Conservation (phyloP, 2,888 invertebrate species). For the Liopterus haemorrhoidalis region DNA sequence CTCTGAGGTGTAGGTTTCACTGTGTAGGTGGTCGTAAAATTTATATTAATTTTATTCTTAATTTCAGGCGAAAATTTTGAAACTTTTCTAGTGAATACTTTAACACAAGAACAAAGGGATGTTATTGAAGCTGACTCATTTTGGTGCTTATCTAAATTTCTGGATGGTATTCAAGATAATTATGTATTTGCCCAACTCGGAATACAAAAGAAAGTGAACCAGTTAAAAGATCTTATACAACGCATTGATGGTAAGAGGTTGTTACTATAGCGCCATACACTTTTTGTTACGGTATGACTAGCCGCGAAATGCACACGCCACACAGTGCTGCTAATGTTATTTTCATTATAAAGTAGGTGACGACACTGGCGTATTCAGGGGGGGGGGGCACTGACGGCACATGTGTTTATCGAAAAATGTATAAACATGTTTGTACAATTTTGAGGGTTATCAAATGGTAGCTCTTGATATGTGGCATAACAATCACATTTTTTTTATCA, state of each 20-base stretch:
- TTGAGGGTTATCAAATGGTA: too few species aligned
- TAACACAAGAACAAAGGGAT: conserved; percentile 71
- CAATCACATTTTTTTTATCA: too few species aligned
- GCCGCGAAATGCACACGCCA: too few species aligned
- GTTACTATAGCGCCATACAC: not conserved
- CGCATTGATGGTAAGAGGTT: conserved; percentile 75
- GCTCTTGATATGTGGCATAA: too few species aligned
- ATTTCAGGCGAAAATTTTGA: conserved; percentile 71
- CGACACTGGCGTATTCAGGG: too few species aligned
- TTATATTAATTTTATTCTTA: conserved; percentile 4
- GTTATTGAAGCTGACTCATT: conserved; percentile 97
- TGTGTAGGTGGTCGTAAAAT: not conserved
- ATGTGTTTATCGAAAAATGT: too few species aligned
- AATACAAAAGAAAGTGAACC: conserved; percentile 96
- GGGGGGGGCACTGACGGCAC: too few species aligned
- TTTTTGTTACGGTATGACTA: conserved; percentile 6
- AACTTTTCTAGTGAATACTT: conserved; percentile 73
- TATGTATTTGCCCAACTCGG: conserved; percentile 99
- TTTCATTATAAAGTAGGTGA: too few species aligned
- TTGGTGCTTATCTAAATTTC: conserved; percentile 96
- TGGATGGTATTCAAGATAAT: conserved; percentile 98
- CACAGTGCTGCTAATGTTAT: too few species aligned
- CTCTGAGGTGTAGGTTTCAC: not conserved
- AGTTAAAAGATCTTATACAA: conserved; percentile 90
- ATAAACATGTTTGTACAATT: too few species aligned